These are phyloP conservation scores for Circaetus gallicus DNA, from an alignment of 2,113 vertebrate genomes.

Conservation along the genomic window DNA sequence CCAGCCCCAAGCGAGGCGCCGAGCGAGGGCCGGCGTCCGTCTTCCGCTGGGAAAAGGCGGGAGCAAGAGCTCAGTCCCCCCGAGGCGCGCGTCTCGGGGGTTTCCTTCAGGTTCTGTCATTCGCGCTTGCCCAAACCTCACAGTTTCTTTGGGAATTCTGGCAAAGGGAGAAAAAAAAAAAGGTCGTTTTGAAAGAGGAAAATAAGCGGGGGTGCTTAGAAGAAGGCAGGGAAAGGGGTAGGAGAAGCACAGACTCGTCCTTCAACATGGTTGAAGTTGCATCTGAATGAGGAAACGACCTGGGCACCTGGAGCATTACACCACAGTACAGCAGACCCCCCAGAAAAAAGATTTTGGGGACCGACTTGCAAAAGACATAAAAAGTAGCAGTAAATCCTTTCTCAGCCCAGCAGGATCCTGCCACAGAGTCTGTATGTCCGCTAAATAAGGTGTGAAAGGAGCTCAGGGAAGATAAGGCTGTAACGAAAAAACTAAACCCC, in stretches of 20 bases:
- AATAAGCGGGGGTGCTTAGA: rapidly evolving
- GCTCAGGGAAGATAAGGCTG: neutral
- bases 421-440: rapidly evolving
- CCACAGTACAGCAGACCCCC: neutral
- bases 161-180: neutral
- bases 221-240: neutral
- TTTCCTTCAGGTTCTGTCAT: neutral
- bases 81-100: rapidly evolving
- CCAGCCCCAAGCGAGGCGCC: rapidly evolving
- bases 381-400: neutral
- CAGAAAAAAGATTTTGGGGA: neutral
- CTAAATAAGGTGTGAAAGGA: neutral
- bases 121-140: neutral
- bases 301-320: too few species aligned
- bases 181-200: neutral
- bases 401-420: neutral
- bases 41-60: neutral
- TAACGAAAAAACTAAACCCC: rapidly evolving
- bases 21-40: too few species aligned
- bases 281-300: neutral
- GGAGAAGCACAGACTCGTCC: neutral
- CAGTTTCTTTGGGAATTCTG: neutral
- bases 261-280: rapidly evolving
- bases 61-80: rapidly evolving
- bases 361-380: neutral